phyloP scores from a whole-genome alignment of 1,140 invertebrate species.

The Paracyclopina nana region DNA sequence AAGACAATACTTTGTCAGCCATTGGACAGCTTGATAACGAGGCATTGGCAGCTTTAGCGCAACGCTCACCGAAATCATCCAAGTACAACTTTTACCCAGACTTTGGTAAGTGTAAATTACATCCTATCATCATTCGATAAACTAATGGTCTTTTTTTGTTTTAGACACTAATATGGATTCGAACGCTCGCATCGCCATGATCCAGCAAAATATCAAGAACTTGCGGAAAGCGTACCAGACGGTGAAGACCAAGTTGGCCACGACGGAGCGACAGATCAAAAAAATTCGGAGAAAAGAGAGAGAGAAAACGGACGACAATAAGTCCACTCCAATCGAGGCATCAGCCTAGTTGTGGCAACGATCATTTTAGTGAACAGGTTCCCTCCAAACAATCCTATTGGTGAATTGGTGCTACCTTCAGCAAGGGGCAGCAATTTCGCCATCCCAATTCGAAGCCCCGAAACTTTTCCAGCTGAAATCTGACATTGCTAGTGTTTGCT shows the following conservation, averaged over 20 bases:
- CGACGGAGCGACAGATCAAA: slow-evolving; percentile 7
- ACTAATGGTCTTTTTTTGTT: not conserved
- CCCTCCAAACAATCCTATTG: too few species aligned
- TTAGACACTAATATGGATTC: slow-evolving; percentile 12
- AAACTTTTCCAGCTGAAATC: too few species aligned
- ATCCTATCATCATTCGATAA: slow-evolving; percentile 1
- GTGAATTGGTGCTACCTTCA: too few species aligned
- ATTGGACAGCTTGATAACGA: slow-evolving; percentile 9
- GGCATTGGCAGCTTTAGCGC: slow-evolving; percentile 7
- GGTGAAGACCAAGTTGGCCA: slow-evolving; percentile 9
- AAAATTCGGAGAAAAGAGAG: slow-evolving; percentile 14
- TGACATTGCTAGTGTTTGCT: too few species aligned
- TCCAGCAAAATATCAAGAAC: slow-evolving; percentile 3
- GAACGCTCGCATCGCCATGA: not conserved
- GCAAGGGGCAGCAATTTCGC: too few species aligned
- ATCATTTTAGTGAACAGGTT: too few species aligned
- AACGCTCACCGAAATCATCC: slow-evolving; percentile 9
- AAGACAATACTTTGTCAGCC: not conserved
- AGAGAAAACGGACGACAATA: not conserved
- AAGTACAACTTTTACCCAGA: slow-evolving; percentile 16
- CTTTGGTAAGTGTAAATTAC: slow-evolving; percentile 7
- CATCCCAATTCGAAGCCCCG: too few species aligned
- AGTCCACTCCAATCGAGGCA: too few species aligned
- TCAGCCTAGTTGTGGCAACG: too few species aligned
- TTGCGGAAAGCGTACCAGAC: slow-evolving; percentile 14